Conservation (phyloP, 2,888 invertebrate species). For the Tenodera sinensis region DNA sequence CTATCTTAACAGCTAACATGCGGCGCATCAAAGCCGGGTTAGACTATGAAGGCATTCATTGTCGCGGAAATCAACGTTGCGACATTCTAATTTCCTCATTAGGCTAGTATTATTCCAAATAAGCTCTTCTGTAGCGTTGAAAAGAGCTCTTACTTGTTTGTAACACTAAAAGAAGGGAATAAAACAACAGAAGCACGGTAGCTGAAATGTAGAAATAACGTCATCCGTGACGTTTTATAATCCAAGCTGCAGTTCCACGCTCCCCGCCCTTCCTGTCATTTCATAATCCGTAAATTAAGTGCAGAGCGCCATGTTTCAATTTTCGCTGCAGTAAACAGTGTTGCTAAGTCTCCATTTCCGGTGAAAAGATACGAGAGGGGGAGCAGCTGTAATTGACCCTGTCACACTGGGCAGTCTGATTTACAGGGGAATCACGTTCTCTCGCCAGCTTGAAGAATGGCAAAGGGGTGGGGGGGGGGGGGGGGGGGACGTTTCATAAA, state of each 20-base stretch:
- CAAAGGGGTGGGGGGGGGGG: background rate
- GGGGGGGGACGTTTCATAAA: background rate
- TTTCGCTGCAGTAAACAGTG: background rate
- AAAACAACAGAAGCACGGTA: background rate
- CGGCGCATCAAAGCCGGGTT: too few relatives aligned
- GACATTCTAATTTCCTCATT: background rate
- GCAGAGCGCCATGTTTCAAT: background rate
- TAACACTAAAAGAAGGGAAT: background rate
- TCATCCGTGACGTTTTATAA: background rate
- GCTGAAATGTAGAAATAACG: background rate
- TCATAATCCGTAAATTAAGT: background rate
- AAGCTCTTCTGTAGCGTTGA: background rate
- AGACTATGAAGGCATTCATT: too few relatives aligned
- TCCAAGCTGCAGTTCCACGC: background rate
- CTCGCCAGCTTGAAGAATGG: background rate
- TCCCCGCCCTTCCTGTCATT: background rate
- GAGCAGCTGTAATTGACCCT: background rate
- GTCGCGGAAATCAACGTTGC: too few relatives aligned
- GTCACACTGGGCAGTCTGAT: background rate
- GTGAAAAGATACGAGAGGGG: background rate
- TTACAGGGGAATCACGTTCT: background rate
- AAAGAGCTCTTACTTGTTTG: background rate
- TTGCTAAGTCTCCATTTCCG: background rate
- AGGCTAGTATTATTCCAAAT: background rate
- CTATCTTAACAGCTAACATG: too few relatives aligned